Base-by-base conservation (phyloP, 2,797 vertebrate genomes). In the Rhinogobio ventralis region DNA sequence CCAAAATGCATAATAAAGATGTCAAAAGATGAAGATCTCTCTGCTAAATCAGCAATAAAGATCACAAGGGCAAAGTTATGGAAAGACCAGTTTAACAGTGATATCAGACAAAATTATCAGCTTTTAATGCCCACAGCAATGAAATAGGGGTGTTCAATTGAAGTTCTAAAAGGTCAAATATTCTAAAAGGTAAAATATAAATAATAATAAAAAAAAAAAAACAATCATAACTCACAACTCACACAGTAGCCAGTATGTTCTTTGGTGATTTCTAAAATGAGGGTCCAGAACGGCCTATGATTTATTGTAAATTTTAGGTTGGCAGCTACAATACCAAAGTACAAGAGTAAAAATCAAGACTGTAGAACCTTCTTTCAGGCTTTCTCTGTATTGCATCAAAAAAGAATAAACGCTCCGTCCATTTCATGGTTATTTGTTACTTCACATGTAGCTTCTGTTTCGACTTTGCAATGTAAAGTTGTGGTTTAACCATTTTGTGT, bases 1-100 rank as follows among this genome's bases (percentile, higher is more conserved):
- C 46, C 53, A 77, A 83, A 85, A 81, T 66, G 23, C 68, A 68
- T 64, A 82, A 85, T 81, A 72, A 81, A 78, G 64, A 82, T 76
- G 66, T 69, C 28, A 79, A 72, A 57, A 30, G 83, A 64, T 46
- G 53, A 80, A 55, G 64, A 67, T 83, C 23, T 53, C 57, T 60
- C 2, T 49, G 71, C 33, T 62, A n/a, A 69, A 83, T 72, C 15
- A 60, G 8, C 4, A 42, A 66, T 57, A 66, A 49, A 49, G 69
- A 55, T 71, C 45, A 84, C 3, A 71, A 60, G 4, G 51, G 8
- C 15, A 75, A 39, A 14, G 23, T 64, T 36, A 49, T 17, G 13
- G 55, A 51, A 81, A 23, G n/a, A 71, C 17, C 5, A 81, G 11
- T 33, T 67, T 64, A 62, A 17, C 36, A 36, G 76, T 23, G 30